phyloP scores from a whole-genome alignment of 2,797 vertebrate species.

The Chaetodon trifasciatus region DNA sequence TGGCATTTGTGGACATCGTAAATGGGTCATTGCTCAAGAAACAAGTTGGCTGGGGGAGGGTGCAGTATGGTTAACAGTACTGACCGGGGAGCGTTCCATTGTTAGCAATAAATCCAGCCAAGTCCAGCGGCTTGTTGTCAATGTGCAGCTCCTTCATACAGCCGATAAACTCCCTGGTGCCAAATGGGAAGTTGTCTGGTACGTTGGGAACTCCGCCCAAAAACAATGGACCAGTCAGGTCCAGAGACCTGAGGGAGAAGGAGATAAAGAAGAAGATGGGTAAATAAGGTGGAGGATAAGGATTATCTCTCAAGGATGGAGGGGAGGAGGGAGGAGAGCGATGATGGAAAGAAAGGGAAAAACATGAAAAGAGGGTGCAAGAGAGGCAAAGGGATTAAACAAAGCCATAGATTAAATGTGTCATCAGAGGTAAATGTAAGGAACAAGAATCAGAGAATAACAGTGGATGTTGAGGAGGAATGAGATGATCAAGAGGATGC shows the following conservation, averaged over 20 bases:
- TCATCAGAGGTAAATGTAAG: constrained; percentile 42
- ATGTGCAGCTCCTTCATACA: constrained; percentile 98
- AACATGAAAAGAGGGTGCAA: constrained; percentile 31
- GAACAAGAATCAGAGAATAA: constrained; percentile 32
- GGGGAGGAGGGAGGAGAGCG: constrained; percentile 4
- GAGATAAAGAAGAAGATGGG: not conserved
- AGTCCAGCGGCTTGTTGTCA: constrained; percentile 92
- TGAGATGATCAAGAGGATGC: constrained; percentile 14
- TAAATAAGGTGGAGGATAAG: constrained; percentile 20
- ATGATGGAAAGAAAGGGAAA: constrained; percentile 19
- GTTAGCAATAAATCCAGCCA: constrained; percentile 96
- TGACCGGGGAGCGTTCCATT: constrained; percentile 94
- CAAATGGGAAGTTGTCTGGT: constrained; percentile 95
- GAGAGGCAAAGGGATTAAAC: constrained; percentile 43
- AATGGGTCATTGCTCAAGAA: not conserved
- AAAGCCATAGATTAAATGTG: constrained; percentile 56
- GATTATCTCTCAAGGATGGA: constrained; percentile 30
- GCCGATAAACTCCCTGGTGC: constrained; percentile 94
- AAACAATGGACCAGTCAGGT: constrained; percentile 88
- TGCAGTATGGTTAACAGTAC: constrained; percentile 8
- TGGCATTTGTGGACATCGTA: not conserved
- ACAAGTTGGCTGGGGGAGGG: not conserved
- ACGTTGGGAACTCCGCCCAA: constrained; percentile 97
- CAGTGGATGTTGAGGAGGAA: constrained; percentile 5
- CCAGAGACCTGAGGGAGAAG: constrained; percentile 81